phyloP scores from a whole-genome alignment of 2,888 invertebrate genomes.

The Monochamus alternatus region DNA sequence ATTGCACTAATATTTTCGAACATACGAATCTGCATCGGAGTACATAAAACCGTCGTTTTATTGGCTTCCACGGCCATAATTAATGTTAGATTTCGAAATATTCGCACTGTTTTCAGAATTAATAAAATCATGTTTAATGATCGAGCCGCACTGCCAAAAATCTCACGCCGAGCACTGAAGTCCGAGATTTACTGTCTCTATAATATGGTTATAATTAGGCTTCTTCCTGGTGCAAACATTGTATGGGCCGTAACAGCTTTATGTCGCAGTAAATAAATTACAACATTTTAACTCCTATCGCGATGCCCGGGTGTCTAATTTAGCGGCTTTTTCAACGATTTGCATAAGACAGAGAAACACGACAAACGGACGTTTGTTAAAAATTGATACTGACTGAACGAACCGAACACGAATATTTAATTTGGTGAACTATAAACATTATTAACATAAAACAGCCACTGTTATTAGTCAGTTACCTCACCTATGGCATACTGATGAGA shows the following conservation, averaged over 20 bases:
- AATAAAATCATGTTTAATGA: conserved; percentile 19
- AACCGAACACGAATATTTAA: no score
- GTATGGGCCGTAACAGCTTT: conserved; percentile 13
- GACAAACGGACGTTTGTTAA: no score
- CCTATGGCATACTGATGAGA: no score
- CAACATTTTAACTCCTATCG: conserved; percentile 3
- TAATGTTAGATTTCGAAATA: conserved; percentile 13
- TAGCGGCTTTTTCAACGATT: neutral
- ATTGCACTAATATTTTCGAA: no score
- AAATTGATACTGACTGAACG: no score
- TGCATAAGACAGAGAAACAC: no score
- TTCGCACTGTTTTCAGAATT: conserved; percentile 14
- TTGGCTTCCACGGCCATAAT: neutral
- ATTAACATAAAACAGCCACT: no score
- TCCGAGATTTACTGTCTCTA: conserved; percentile 1
- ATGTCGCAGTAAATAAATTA: conserved; percentile 8
- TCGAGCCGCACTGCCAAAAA: conserved; percentile 10
- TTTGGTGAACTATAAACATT: no score
- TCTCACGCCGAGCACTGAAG: neutral
- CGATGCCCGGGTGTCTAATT: neutral
- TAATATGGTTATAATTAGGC: conserved; percentile 10
- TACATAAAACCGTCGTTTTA: neutral
- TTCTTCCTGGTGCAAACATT: conserved; percentile 10
- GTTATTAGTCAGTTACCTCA: no score
- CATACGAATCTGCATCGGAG: no score